Evolutionary conservation across 2,113 vertebrate species (phyloP), one percentile per base, ranked within the genome.

Genomic region (Engystomops pustulosus): DNA sequence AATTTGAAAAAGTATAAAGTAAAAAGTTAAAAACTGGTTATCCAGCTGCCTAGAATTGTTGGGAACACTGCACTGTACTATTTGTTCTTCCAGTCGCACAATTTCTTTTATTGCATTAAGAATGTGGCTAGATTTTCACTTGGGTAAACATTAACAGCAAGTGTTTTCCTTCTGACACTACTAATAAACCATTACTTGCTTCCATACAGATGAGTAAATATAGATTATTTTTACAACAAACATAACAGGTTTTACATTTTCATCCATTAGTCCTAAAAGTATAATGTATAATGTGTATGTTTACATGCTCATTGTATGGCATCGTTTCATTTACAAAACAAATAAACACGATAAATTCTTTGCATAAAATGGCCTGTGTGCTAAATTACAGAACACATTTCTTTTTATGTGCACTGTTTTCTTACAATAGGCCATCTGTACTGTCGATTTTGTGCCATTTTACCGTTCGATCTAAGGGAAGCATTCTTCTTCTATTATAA

Each of bases 391-490:
- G 30, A 71, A 69, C 14, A 58, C 15, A 25, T 72, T 82, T 55
- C 20, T 11, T 72, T 58, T 72, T 32, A 72, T 65, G 9, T 25
- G 30, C 25, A 12, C 17, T 49, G 41, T 49, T 36, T 75, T 32
- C 9, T 23, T 53, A 75, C 51, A 65, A 83, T 49, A 75, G 14
- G 53, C 81, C 70, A 83, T 76, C 81, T 49, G 70, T 34, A 83
- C 55, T 41, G 14, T 27, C 25, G 14, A 2, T 41, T 69, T 53
- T 68, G 55, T 67, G 27, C 60, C 14, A 68, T 78, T 77, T 68
- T 30, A 55, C 45, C 41, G 53, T 67, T 77, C 32, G 3, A 49
- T 49, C 15, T 32, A 74, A 45, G 53, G 44, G 38, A 51, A 69
- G n/a, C 41, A 34, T 69, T 65, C 6, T 62, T 79, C 45, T 45